These are phyloP conservation scores for Borostomias antarcticus DNA, from an alignment of 2,797 vertebrate genomes.

Conservation along the genomic window DNA sequence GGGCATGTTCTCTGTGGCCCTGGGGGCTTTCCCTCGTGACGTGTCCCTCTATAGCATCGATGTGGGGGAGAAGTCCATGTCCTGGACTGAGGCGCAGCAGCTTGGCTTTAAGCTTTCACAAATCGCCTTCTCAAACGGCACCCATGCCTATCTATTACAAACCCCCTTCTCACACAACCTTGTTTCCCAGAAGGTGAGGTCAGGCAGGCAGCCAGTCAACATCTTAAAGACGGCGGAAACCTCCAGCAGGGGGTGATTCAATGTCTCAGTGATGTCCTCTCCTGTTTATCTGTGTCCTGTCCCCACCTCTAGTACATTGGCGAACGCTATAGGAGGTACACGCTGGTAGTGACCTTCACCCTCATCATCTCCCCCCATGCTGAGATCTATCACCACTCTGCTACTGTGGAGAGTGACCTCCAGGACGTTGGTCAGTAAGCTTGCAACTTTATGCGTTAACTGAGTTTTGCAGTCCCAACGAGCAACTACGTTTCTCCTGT, in stretches of 20 bases:
- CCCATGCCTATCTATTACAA: conserved; percentile 64
- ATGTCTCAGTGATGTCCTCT: background rate
- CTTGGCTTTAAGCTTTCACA: conserved; percentile 56
- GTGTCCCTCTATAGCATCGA: conserved; percentile 63
- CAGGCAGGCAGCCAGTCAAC: background rate
- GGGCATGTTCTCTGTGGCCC: conserved; percentile 60
- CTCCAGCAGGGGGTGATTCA: background rate
- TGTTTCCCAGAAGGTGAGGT: conserved; percentile 54
- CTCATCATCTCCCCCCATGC: conserved; percentile 37
- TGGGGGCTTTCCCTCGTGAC: conserved; percentile 69
- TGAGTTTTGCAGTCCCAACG: background rate
- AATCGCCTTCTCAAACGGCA: conserved; percentile 57
- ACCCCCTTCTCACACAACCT: conserved; percentile 65
- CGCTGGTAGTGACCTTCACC: conserved; percentile 39
- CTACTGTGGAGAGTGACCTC: conserved; percentile 22
- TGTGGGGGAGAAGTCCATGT: conserved; percentile 54
- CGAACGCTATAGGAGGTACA: conserved; percentile 35
- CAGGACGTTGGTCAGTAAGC: conserved; percentile 44
- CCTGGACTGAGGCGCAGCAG: conserved; percentile 46
- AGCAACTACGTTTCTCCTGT: background rate
- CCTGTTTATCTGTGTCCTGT: background rate
- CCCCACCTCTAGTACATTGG: conserved; percentile 44
- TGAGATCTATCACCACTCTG: conserved; percentile 34
- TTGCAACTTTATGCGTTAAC: background rate
- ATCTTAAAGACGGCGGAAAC: no score